Conservation (phyloP, 2,797 vertebrate genomes). For the Echeneis naucrates region DNA sequence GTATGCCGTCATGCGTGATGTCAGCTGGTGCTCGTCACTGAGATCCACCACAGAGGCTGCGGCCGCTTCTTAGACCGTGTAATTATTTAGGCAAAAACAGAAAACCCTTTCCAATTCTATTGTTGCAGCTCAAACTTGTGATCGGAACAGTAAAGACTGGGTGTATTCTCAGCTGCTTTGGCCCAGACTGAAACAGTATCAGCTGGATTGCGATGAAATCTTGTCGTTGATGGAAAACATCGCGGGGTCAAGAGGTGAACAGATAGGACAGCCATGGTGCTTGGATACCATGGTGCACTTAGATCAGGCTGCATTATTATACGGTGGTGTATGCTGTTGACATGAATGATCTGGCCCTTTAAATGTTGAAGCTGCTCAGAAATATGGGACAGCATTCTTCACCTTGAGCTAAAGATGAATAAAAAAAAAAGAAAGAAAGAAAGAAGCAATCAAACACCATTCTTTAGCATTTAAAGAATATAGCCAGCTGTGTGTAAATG, state of each 20-base stretch:
- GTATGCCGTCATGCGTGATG: constrained; percentile 1
- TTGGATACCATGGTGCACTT: neutral
- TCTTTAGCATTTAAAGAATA: neutral
- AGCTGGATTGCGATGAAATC: neutral
- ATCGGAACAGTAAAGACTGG: neutral
- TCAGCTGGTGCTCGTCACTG: neutral
- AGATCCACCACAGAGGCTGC: neutral
- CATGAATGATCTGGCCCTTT: too few relatives aligned
- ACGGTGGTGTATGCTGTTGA: too few relatives aligned
- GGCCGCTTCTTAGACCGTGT: neutral
- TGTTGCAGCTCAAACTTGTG: neutral
- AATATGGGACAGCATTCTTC: too few relatives aligned
- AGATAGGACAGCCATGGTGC: neutral
- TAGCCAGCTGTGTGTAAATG: too few relatives aligned
- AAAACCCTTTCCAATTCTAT: neutral
- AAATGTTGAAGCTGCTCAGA: too few relatives aligned
- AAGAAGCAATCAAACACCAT: too few relatives aligned
- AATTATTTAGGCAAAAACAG: neutral
- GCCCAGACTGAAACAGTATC: neutral
- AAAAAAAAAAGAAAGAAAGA: too few relatives aligned
- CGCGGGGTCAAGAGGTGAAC: neutral
- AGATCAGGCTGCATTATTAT: too few relatives aligned
- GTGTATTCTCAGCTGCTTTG: neutral
- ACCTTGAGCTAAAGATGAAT: too few relatives aligned
- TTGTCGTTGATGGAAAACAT: neutral